These are phyloP conservation scores for Bubo blakistoni DNA, from an alignment of 2,113 vertebrate species.

Conservation along the genomic window DNA sequence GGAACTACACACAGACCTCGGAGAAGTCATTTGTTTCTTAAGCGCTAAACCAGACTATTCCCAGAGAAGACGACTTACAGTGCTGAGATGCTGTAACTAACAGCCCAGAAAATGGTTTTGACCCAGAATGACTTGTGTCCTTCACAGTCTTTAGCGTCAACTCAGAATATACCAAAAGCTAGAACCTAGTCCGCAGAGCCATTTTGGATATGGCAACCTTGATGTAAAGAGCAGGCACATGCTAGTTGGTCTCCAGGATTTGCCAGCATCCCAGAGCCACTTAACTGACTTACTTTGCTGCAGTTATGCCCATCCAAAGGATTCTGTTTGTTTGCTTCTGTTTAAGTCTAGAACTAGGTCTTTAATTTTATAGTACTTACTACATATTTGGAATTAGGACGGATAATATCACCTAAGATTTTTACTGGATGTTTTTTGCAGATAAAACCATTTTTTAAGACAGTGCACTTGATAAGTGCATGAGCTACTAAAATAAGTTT, in stretches of 20 bases:
- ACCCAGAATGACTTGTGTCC: background rate
- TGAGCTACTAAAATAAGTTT: background rate
- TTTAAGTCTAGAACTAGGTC: background rate
- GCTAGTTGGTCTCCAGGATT: background rate
- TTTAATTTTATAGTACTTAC: background rate
- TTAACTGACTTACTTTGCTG: background rate
- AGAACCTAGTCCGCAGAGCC: background rate
- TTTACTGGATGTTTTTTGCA: background rate
- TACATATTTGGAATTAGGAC: background rate
- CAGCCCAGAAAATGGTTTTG: background rate
- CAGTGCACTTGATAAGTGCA: background rate
- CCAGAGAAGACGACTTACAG: background rate
- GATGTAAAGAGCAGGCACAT: background rate
- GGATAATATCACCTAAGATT: background rate
- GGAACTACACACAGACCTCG: background rate
- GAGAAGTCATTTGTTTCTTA: background rate
- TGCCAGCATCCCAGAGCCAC: background rate
- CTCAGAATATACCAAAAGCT: background rate
- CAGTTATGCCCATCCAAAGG: background rate
- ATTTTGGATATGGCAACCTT: background rate
- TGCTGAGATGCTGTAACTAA: background rate
- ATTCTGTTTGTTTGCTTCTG: background rate
- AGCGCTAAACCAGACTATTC: background rate
- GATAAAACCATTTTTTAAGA: background rate
- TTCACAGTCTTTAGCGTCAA: background rate